A percentile compares a stretch with the other conserved stretches of the same genome.
Conservation (phyloP, 2,113 vertebrate species). For the Colius striatus region DNA sequence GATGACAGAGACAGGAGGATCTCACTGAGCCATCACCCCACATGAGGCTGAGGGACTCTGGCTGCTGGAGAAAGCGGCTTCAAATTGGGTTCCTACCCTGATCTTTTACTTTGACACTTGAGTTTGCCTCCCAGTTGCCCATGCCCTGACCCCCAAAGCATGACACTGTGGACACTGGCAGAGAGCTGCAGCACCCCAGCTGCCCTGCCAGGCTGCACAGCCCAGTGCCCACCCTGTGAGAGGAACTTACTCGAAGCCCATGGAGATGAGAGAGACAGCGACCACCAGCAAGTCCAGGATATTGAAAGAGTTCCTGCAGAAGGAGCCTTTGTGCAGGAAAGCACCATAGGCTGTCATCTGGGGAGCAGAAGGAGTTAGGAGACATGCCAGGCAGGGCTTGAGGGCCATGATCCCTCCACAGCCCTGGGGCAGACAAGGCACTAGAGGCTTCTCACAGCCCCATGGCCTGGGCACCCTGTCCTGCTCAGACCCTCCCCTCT, state of each 20-base stretch:
- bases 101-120: background rate
- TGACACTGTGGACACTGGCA: too few relatives aligned
- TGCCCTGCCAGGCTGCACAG: background rate
- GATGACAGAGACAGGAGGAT: accelerated
- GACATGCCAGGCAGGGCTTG: background rate
- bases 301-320: constrained; percentile 98
- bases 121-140: background rate
- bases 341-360: constrained; percentile 97
- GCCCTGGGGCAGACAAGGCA: background rate
- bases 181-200: background rate
- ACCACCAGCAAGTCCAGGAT: constrained; percentile 97
- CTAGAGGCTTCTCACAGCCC: background rate
- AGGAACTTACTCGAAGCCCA: constrained; percentile 90
- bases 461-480: background rate
- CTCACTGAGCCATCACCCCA: background rate
- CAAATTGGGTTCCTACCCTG: background rate
- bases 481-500: background rate
- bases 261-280: constrained; percentile 92
- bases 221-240: background rate
- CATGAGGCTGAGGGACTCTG: background rate
- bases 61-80: background rate
- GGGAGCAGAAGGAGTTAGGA: background rate
- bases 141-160: background rate
- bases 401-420: background rate
- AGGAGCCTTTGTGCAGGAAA: constrained; percentile 95